phyloP scores from a whole-genome alignment of 2,888 invertebrate species.

The Eristalis pertinax region DNA sequence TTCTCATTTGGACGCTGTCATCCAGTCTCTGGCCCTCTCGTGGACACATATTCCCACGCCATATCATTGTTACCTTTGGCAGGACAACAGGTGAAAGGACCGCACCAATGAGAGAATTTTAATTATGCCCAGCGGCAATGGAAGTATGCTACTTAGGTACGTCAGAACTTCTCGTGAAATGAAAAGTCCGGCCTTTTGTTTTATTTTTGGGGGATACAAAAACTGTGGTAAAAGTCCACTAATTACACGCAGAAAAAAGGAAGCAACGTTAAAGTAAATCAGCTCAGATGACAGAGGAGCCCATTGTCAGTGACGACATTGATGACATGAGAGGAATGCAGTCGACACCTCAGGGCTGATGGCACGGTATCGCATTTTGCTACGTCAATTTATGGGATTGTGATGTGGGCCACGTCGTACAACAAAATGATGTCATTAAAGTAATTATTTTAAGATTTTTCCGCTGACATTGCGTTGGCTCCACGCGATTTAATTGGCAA shows the following conservation, averaged over 20 bases:
- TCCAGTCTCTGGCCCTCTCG: neutral
- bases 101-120: constrained; percentile 42
- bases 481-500: constrained; percentile 14
- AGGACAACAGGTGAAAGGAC: constrained; percentile 52
- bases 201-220: constrained; percentile 9
- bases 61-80: constrained; percentile 31
- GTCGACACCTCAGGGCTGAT: constrained; percentile 1
- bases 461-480: neutral
- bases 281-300: neutral
- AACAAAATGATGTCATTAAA: constrained; percentile 43
- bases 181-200: neutral
- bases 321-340: constrained; percentile 31
- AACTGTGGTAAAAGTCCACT: constrained; percentile 41
- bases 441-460: constrained; percentile 37
- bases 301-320: neutral
- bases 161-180: neutral
- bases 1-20: neutral
- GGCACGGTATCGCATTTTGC: constrained; percentile 24
- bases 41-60: neutral
- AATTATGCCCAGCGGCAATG: neutral
- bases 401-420: constrained; percentile 12
- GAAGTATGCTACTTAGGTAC: too few relatives aligned
- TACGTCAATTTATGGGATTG: constrained; percentile 43
- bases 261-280: constrained; percentile 1
- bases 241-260: constrained; percentile 35